Evolutionary conservation across 1,140 invertebrate species (phyloP), one percentile per base, ranked within the genome.

Genomic region (Lepidurus arcticus): DNA sequence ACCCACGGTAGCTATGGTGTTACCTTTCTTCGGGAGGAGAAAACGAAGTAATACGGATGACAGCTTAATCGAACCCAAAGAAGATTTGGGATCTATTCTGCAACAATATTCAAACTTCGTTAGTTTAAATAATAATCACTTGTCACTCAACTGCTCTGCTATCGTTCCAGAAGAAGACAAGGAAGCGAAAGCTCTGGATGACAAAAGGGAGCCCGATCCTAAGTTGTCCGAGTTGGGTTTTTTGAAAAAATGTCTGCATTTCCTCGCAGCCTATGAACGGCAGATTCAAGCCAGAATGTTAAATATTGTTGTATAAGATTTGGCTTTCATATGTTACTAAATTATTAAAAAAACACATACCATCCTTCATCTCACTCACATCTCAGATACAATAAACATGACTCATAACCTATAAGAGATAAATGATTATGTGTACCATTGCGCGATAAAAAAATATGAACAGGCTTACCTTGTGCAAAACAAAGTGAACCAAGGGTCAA

Each of bases 11-110:
- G 78, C 78, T 21, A 26, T 78, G 42, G 78, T 74, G 8, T 45
- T 78, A 21, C 78, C 78, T 10, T 75, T 74, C 21, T n/a, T 78
- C 4, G 78, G 78, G 4, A 42, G 78, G 10, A 78, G 78, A 47
- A 42, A 47, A n/a, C 21, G 78, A 8, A 65, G 53, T 7, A 65
- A 21, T 21, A 65, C 53, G 1, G 53, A 65, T 4, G 53, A 16
- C 21, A 7, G 9, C 6, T 13, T 21, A n/a, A 21, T 7, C 13
- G 53, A 65, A n/a, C 16, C 8, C 53, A 13, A 65, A 21, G 53
- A 13, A 7, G 53, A 65, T 21, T 13, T 16, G 1, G 1, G 1
- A 13, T 65, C 53, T 65, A 16, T 65, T 13, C 13, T 65, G 21
- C 16, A 65, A 5, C 53, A 65, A 16, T 65, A 65, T 21, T 65